Conservation (phyloP, 2,113 vertebrate species). For the Zingel zingel region DNA sequence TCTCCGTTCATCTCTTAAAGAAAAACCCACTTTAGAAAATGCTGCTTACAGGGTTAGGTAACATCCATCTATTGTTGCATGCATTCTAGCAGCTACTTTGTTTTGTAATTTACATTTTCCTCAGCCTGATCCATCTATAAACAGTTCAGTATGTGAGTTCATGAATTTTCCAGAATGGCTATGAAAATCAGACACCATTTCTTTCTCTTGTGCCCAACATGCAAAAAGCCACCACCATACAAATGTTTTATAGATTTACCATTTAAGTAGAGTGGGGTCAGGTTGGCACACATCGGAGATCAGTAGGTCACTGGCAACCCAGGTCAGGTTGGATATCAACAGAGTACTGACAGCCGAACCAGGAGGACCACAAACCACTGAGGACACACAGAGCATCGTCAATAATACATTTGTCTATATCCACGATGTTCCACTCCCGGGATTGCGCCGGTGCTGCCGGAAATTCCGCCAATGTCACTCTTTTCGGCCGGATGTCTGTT, state of each 20-base stretch:
- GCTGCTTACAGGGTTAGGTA: neutral
- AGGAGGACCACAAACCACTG: slow-evolving; percentile 69
- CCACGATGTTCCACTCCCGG: no score
- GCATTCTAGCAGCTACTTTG: neutral
- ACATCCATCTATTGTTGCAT: neutral
- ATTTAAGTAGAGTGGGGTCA: slow-evolving; percentile 34
- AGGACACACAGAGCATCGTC: slow-evolving; percentile 5
- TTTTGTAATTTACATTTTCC: neutral
- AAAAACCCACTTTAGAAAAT: neutral
- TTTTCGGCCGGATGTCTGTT: no score
- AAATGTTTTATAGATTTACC: slow-evolving; percentile 46
- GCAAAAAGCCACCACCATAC: neutral
- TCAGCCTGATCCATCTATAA: neutral
- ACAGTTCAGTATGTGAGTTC: neutral
- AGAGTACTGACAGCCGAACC: neutral
- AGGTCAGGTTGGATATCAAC: slow-evolving; percentile 68
- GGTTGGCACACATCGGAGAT: slow-evolving; percentile 51
- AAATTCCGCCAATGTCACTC: no score
- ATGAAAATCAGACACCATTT: neutral
- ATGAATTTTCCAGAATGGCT: neutral
- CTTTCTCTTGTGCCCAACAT: neutral
- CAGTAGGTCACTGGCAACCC: slow-evolving; percentile 49
- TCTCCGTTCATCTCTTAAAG: neutral
- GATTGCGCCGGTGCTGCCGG: no score
- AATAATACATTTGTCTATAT: neutral